Evolutionary conservation across 2,888 invertebrate species (phyloP), one percentile per base, ranked within the genome.

Genomic region (Lomographa bimaculata): DNA sequence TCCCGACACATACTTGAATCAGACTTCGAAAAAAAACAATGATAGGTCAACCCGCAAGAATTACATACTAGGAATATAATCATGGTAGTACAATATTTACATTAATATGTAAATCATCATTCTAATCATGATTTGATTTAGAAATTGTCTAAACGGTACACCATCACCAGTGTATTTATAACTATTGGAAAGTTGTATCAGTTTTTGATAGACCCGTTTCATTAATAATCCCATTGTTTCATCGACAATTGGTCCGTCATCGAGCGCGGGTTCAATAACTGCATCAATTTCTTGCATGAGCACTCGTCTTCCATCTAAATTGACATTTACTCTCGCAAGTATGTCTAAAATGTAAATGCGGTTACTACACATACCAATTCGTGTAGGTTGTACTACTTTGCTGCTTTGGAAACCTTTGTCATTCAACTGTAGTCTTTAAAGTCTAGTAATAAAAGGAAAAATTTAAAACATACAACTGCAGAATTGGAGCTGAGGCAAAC

Each of bases 301-400:
- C 71, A 60, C 75, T 72, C 76, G 71, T 77, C 73, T 75, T 76
- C 78, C 75, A 79, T 80, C 84, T 83, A 84, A 85, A 85, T 86
- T 85, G 85, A 85, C 85, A 84, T 86, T 84, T 85, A 85, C 82
- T 82, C 80, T 73, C 70, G 69, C 79, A 75, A 80, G 81, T 76
- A 81, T 78, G 75, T 82, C 75, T 79, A 81, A 82, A 85, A 84
- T 83, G 83, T 85, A 85, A 85, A 85, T 83, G 84, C 70, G 80
- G 80, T 82, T 77, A 78, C 74, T 75, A 74, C 78, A 80, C 79
- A 78, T 76, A 82, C 76, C 69, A 75, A 73, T 77, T 74, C 77
- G 75, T 63, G 58, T 62, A 56, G 57, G 51, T 55, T 60, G 54
- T 37, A 57, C 35, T 49, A 26, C 50, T 52, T 62, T 60, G 54